phyloP scores from a whole-genome alignment of 2,797 vertebrate species.

The Thamnophis elegans region DNA sequence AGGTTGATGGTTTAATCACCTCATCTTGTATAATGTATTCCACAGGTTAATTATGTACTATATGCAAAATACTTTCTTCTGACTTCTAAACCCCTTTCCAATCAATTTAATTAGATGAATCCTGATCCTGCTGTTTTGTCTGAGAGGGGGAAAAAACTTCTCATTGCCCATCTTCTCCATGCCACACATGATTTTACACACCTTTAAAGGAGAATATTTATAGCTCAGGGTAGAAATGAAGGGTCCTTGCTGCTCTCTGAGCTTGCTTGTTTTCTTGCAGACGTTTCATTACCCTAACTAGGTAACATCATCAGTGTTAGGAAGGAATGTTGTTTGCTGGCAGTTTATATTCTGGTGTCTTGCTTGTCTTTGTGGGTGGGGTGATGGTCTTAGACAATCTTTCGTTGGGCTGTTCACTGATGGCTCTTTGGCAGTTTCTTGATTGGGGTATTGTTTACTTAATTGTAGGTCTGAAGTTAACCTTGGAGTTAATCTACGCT shows the following conservation, averaged over 20 bases:
- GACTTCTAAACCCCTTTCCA: not conserved
- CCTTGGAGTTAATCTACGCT: not conserved
- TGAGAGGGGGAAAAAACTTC: not conserved
- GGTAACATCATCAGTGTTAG: not conserved
- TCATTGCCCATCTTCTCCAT: not conserved
- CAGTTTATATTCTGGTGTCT: not conserved
- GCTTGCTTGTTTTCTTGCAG: too few relatives aligned
- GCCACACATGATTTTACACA: not conserved
- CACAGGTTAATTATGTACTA: not conserved
- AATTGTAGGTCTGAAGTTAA: not conserved
- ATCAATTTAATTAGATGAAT: not conserved
- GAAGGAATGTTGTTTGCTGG: not conserved
- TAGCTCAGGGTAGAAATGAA: too few relatives aligned
- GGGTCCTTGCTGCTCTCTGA: too few relatives aligned
- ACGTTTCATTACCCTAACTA: too few relatives aligned
- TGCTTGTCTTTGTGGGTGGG: not conserved
- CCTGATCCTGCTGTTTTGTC: not conserved
- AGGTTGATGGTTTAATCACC: not conserved
- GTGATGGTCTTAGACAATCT: not conserved
- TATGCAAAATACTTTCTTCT: not conserved
- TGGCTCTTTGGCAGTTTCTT: not conserved
- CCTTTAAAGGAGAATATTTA: not conserved
- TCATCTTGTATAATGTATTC: not conserved
- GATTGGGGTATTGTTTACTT: not conserved
- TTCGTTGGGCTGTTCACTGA: not conserved